These are phyloP conservation scores for Lasioglossum villosulum DNA, from an alignment of 2,888 invertebrate genomes.

Conservation along the genomic window DNA sequence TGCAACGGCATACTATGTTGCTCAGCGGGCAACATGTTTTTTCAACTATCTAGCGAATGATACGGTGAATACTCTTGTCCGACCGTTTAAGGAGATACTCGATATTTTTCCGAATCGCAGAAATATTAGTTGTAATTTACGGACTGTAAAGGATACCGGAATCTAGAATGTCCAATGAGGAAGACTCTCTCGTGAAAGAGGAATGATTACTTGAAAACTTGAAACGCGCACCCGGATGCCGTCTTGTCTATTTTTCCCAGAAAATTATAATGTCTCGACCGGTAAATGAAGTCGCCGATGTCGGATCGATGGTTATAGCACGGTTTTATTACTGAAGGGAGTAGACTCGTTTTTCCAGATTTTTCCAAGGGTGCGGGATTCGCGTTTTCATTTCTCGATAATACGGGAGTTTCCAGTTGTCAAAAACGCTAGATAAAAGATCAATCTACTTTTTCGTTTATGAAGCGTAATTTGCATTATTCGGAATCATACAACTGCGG, in stretches of 20 bases:
- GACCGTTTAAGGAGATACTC: background rate
- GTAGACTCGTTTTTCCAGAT: too few relatives aligned
- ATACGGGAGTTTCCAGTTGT: too few relatives aligned
- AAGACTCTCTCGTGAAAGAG: constrained; percentile 2
- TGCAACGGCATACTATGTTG: background rate
- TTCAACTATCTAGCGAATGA: background rate
- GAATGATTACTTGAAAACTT: constrained; percentile 43
- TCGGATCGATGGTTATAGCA: constrained; percentile 54
- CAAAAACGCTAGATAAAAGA: too few relatives aligned
- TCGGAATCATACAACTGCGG: too few relatives aligned
- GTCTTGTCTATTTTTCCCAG: constrained; percentile 32
- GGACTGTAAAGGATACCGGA: constrained; percentile 27
- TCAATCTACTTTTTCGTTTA: too few relatives aligned
- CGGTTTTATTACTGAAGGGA: background rate
- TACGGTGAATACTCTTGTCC: background rate
- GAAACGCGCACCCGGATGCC: constrained; percentile 37
- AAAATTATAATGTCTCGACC: constrained; percentile 50
- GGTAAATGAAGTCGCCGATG: constrained; percentile 60
- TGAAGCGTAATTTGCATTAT: too few relatives aligned
- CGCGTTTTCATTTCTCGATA: too few relatives aligned
- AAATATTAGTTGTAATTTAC: constrained; percentile 34
- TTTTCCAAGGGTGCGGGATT: too few relatives aligned
- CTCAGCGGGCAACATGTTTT: background rate
- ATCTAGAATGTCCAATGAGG: background rate
- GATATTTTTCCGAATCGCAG: background rate